Evolutionary conservation across 2,888 invertebrate genomes (phyloP).

Genomic region (Cabera pusaria): DNA sequence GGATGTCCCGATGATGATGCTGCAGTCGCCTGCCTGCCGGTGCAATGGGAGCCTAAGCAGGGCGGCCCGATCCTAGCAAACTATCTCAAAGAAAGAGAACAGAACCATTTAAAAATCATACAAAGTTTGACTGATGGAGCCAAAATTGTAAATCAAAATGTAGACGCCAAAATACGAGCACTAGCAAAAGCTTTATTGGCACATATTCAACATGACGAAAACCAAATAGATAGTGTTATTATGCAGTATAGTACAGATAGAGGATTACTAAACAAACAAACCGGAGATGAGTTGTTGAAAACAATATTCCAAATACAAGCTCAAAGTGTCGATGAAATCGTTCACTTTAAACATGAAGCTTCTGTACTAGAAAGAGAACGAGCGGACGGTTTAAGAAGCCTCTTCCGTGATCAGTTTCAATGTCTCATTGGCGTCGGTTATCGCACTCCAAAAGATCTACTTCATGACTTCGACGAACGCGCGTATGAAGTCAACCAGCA

Average conservation of each 20-base stretch:
- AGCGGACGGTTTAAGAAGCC: conserved; percentile 49
- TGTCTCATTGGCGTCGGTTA: conserved; percentile 52
- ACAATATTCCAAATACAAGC: conserved; percentile 40
- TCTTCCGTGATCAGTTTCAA: conserved; percentile 60
- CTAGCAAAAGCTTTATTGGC: conserved; percentile 51
- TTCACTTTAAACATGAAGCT: conserved; percentile 52
- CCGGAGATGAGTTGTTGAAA: conserved; percentile 43
- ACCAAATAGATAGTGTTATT: conserved; percentile 50
- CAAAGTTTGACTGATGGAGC: conserved; percentile 42
- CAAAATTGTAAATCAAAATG: conserved; percentile 43
- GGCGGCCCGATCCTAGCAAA: conserved; percentile 55
- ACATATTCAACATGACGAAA: conserved; percentile 53
- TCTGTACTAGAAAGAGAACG: conserved; percentile 55
- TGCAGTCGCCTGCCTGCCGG: conserved; percentile 61
- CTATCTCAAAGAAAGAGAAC: conserved; percentile 55
- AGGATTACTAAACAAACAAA: conserved; percentile 28
- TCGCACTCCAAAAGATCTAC: conserved; percentile 52
- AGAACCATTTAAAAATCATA: conserved; percentile 43
- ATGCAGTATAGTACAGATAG: conserved; percentile 29
- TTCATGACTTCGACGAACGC: conserved; percentile 63
- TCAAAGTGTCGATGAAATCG: conserved; percentile 43
- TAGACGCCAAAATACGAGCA: conserved; percentile 50
- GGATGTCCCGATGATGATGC: conserved; percentile 56
- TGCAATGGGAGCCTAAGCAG: conserved; percentile 53
- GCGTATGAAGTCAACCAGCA: conserved; percentile 70